Evolutionary conservation across 2,113 vertebrate species (phyloP), one percentile per base, ranked within the genome.

Genomic region (Fukomys damarensis): DNA sequence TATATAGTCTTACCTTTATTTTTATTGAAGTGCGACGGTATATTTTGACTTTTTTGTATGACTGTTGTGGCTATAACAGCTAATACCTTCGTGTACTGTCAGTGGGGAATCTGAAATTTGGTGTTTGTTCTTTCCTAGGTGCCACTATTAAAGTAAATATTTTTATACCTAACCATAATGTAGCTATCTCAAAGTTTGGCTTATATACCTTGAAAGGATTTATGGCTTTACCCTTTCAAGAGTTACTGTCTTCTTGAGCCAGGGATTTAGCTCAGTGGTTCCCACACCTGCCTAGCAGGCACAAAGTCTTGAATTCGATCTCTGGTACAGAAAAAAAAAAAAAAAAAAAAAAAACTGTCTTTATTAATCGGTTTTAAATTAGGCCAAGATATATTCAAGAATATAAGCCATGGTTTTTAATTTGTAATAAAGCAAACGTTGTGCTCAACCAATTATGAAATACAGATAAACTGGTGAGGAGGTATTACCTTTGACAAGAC

Each of bases 41-140:
- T 59, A 38, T 68, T 94, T 72, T 80, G 20, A 49, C 49, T 59
- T 83, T 66, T 86, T 19, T 1, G 41, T 66, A 2, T 82, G 41
- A 52, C 80, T 68, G 17, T 41, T 68, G 2, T 41, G 3, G 9
- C 5, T 52, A 9, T 38, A 46, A 24, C 6, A 90, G 12, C 20
- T 83, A 91, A 49, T 41, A 91, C 52, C 80, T 95, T 72, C 72
- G 52, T 63, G 22, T 58, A 65, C 2, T 89, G 46, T 61, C 72
- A 91, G 84, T 38, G 79, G 72, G 17, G 43, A 76, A 2, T 85
- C 59, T 97, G 59, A 87, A 84, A 96, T 84, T 86, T 91, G 79
- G 74, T 68, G 83, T 87, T 90, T 88, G 46, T 91, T 89, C 24
- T 80, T 79, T 11, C 59, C 0, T 41, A 32, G 76, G 54, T 83